Evolutionary conservation across 2,888 invertebrate genomes (phyloP).

Genomic region (Ctena decussata): DNA sequence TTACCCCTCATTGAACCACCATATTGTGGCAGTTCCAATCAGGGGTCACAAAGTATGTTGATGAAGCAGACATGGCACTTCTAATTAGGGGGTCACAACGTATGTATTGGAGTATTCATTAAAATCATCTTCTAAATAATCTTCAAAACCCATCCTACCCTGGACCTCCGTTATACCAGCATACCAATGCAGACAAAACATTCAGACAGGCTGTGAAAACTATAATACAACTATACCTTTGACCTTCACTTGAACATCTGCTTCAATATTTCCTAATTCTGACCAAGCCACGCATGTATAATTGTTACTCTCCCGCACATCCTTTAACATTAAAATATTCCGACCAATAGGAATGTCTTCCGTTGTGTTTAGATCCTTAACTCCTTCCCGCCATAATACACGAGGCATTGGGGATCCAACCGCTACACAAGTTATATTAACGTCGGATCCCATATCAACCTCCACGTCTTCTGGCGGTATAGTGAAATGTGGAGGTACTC

Average conservation of each 20-base stretch:
- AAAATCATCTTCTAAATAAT: too few species aligned
- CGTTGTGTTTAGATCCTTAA: constrained; percentile 92
- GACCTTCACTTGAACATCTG: constrained; percentile 96
- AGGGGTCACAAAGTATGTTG: too few species aligned
- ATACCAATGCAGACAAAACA: too few species aligned
- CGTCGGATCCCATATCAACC: constrained; percentile 96
- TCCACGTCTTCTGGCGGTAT: constrained; percentile 90
- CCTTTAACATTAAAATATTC: constrained; percentile 94
- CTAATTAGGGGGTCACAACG: too few species aligned
- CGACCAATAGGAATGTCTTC: constrained; percentile 89
- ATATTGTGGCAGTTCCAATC: too few species aligned
- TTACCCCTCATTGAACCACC: too few species aligned
- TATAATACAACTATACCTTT: too few species aligned
- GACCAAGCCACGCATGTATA: constrained; percentile 99
- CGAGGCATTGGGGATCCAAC: constrained; percentile 99
- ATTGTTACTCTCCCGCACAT: constrained; percentile 97
- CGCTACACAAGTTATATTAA: constrained; percentile 98
- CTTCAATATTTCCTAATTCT: constrained; percentile 95
- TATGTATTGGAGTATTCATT: too few species aligned
- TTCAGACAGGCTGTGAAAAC: too few species aligned
- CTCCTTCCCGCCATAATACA: constrained; percentile 91
- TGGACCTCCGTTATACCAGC: too few species aligned
- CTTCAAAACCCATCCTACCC: too few species aligned
- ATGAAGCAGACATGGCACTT: too few species aligned
- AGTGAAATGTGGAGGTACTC: constrained; percentile 98